Evolutionary conservation across 2,888 invertebrate species (phyloP).

Genomic region (Harmothoe impar): DNA sequence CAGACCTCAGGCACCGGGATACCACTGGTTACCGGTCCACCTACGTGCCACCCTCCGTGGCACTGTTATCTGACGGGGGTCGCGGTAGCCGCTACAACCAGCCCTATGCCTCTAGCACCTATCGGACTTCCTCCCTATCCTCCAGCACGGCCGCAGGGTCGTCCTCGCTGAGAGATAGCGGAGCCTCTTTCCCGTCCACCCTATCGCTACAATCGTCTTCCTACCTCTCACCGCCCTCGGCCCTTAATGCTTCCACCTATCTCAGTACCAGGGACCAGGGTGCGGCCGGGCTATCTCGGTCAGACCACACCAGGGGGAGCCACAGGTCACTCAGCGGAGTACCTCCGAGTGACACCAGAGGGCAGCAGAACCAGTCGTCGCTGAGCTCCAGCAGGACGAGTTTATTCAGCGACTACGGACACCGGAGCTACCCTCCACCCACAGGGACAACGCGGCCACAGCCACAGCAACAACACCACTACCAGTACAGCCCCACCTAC

Average conservation of each 20-base stretch:
- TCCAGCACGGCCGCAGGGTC: background rate
- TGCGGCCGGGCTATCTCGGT: background rate
- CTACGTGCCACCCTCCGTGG: background rate
- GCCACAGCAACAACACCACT: background rate
- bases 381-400: slow-evolving; percentile 39
- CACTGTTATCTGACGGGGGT: background rate
- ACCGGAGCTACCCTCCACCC: background rate
- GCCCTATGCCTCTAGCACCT: slow-evolving; percentile 31
- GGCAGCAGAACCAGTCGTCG: slow-evolving; percentile 1
- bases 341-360: background rate
- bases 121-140: background rate
- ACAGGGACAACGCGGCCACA: background rate
- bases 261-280: slow-evolving; percentile 11
- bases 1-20: background rate
- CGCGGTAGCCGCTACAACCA: background rate
- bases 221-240: slow-evolving; percentile 25
- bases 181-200: background rate
- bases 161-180: background rate
- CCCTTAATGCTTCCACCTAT: slow-evolving; percentile 29
- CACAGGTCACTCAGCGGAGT: background rate
- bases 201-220: slow-evolving; percentile 29
- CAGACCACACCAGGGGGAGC: slow-evolving; percentile 25
- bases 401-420: slow-evolving; percentile 20
- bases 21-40: background rate
- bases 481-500: background rate